Evolutionary conservation across 2,113 vertebrate species (phyloP), one percentile per base, ranked within the genome.

Genomic region (Bagarius yarrelli): DNA sequence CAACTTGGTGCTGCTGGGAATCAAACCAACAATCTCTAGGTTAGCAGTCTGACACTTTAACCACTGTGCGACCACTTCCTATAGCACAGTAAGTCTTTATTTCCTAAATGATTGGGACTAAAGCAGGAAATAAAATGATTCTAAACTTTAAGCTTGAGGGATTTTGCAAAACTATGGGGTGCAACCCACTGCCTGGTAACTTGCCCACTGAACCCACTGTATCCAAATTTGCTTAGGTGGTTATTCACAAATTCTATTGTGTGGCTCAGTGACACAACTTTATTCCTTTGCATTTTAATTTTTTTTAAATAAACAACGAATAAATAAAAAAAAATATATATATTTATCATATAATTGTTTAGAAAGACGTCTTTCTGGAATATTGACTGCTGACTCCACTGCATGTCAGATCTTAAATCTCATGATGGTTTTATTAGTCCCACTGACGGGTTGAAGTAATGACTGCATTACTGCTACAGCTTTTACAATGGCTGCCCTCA

Each of bases 131-230:
- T 40, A 36, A 66, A 64, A 57, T 64, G n/a, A 47, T 66, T 27
- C 16, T 79, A 64, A 79, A 64, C 64, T 70, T 79, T 79, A 25
- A 70, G 53, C 66, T 79, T 80, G 47, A 79, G 70, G 66, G 55
- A 69, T 25, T 79, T 79, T 34, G 44, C 34, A 23, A 71, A 71
- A 71, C 53, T 44, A 27, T 15, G 70, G 25, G 5, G 16, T 59
- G 12, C 55, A 60, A 11, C 66, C 36, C 19, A 27, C 21, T 32
- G 78, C 55, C 59, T 60, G 66, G 60, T 59, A 72, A 80, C 18
- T 55, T 13, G 19, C 78, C 60, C 23, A n/a, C n/a, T n/a, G n/a
- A n/a, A n/a, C n/a, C n/a, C n/a, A n/a, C n/a, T 32, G 12, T 64
- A 56, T 81, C 25, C 40, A 47, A 44, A 75, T 73, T 40, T 73